Evolutionary conservation across 2,888 invertebrate species (phyloP).

Genomic region (Griposia aprilina): DNA sequence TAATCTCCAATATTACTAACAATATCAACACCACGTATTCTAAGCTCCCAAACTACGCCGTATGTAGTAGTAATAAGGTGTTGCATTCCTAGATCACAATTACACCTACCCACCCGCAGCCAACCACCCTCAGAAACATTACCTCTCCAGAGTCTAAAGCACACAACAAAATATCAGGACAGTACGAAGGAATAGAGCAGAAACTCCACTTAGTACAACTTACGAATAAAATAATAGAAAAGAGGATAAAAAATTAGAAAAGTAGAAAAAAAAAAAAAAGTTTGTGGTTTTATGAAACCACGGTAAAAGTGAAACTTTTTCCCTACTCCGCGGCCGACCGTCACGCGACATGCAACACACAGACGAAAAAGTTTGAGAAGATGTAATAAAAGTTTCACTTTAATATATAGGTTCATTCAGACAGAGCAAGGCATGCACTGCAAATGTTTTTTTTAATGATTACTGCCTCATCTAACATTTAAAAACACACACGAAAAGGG

Average conservation of each 20-base stretch:
- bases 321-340: no score
- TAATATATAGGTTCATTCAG: no score
- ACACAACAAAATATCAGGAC: constrained; percentile 33
- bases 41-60: constrained; percentile 18
- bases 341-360: no score
- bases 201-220: neutral
- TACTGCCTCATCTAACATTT: no score
- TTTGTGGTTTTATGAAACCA: no score
- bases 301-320: no score
- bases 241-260: no score
- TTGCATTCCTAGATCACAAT: constrained; percentile 55
- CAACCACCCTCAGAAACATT: constrained; percentile 46
- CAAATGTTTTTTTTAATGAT: no score
- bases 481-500: neutral
- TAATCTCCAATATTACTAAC: constrained; percentile 4
- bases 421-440: no score
- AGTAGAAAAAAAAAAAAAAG: no score
- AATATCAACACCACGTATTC: constrained; percentile 13
- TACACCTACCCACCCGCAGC: constrained; percentile 13
- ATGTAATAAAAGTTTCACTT: no score
- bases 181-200: neutral
- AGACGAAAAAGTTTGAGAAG: no score
- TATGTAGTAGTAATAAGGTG: constrained; percentile 36
- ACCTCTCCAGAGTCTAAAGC: constrained; percentile 21
- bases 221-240: neutral